Evolutionary conservation across 2,888 invertebrate genomes (phyloP).

Genomic region (Limulus polyphemus): DNA sequence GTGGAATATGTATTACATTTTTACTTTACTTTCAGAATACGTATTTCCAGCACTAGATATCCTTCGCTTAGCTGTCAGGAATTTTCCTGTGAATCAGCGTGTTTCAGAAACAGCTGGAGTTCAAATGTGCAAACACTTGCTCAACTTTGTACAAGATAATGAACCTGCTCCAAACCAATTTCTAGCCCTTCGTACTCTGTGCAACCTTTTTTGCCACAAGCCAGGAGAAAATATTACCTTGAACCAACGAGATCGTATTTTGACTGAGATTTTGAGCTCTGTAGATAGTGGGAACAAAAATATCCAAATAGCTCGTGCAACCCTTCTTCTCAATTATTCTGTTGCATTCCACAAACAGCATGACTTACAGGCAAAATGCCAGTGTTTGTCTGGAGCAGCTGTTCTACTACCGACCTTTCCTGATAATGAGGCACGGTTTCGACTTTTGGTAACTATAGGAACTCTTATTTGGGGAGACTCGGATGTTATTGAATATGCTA

Average conservation of each 20-base stretch:
- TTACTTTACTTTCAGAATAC: slow-evolving; percentile 43
- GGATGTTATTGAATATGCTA: neutral
- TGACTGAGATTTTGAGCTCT: slow-evolving; percentile 27
- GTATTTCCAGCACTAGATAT: slow-evolving; percentile 83
- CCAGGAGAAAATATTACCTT: slow-evolving; percentile 30
- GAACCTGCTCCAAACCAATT: slow-evolving; percentile 54
- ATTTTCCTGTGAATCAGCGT: slow-evolving; percentile 48
- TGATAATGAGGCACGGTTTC: slow-evolving; percentile 61
- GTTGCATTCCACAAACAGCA: slow-evolving; percentile 37
- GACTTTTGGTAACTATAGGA: slow-evolving; percentile 62
- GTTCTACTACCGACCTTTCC: slow-evolving; percentile 35
- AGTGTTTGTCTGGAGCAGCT: slow-evolving; percentile 15
- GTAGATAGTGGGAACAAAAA: slow-evolving; percentile 32
- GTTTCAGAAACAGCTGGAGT: slow-evolving; percentile 30
- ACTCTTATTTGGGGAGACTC: slow-evolving; percentile 42
- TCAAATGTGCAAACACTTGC: slow-evolving; percentile 24
- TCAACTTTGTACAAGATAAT: slow-evolving; percentile 35
- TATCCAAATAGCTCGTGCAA: slow-evolving; percentile 57
- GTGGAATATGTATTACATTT: too few species aligned
- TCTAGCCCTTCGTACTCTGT: slow-evolving; percentile 60
- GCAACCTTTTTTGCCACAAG: slow-evolving; percentile 64
- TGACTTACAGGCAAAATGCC: slow-evolving; percentile 27
- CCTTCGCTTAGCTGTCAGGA: slow-evolving; percentile 65
- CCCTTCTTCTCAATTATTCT: slow-evolving; percentile 57
- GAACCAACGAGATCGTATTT: slow-evolving; percentile 24